phyloP scores from a whole-genome alignment of 2,113 vertebrate genomes.

The Psettodes erumei region DNA sequence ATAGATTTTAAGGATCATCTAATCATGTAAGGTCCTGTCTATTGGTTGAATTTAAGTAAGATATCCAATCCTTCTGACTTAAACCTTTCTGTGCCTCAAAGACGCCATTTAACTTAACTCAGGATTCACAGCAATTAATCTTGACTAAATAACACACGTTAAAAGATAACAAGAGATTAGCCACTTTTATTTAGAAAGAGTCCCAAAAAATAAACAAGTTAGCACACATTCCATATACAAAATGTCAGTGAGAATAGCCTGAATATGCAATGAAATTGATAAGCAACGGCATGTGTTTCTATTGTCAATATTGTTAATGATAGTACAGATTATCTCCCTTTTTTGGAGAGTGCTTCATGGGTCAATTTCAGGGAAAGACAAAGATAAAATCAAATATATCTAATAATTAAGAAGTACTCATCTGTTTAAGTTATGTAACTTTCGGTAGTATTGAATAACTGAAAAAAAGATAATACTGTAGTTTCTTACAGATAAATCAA shows the following conservation, averaged over 20 bases:
- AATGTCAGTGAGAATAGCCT: slow-evolving; percentile 81
- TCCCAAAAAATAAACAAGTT: slow-evolving; percentile 86
- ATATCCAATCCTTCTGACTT: no score
- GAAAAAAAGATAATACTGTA: neutral
- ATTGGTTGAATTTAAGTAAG: no score
- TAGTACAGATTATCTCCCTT: slow-evolving; percentile 55
- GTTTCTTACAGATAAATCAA: neutral
- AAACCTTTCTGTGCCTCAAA: no score
- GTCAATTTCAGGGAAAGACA: slow-evolving; percentile 37
- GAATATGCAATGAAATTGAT: slow-evolving; percentile 74
- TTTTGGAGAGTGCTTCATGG: slow-evolving; percentile 26
- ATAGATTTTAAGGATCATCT: no score
- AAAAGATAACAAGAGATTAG: slow-evolving; percentile 76
- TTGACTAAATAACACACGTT: slow-evolving; percentile 34
- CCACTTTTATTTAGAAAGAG: slow-evolving; percentile 87
- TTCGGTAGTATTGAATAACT: slow-evolving; percentile 21
- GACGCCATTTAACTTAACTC: no score
- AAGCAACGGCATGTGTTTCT: slow-evolving; percentile 62
- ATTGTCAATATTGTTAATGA: slow-evolving; percentile 67
- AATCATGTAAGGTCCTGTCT: no score
- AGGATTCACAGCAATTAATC: no score
- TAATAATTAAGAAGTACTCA: slow-evolving; percentile 44
- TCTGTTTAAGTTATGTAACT: slow-evolving; percentile 40
- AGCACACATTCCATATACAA: slow-evolving; percentile 87
- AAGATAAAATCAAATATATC: slow-evolving; percentile 13